Evolutionary conservation across 2,888 invertebrate species (phyloP), one percentile per base, ranked within the genome.

Genomic region (Tachina lurida): DNA sequence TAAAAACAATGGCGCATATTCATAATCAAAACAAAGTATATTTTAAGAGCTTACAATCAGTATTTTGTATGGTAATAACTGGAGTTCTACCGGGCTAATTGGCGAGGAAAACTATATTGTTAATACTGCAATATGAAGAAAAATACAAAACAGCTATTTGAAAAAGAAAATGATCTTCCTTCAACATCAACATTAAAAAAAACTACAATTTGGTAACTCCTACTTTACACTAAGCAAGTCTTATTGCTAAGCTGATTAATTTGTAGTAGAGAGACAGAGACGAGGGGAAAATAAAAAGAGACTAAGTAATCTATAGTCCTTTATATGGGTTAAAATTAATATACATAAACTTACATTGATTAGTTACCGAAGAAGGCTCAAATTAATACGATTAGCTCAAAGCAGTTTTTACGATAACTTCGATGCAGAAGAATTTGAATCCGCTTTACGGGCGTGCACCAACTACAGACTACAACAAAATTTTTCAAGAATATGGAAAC

Each of bases 41-140:
- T 22, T 22, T 22, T 22, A 22, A 22, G 22, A 22, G 22, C 22
- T 22, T 22, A 22, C 22, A 22, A 22, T 3, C 22, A 22, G 22
- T 22, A 22, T 22, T 22, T 22, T 22, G 22, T 22, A 22, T 22
- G 22, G 22, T 22, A 22, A 22, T 22, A 22, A 1, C n/a, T n/a
- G n/a, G 22, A 22, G 22, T 22, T 22, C 22, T 22, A 22, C 22
- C 31, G 68, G 3, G 52, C 68, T 1, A 52, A 68, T n/a, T 7
- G 52, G 10, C 52, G 68, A n/a, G 68, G 52, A 39, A 52, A 52
- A 15, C 22, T 67, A 0, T 67, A 67, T 67, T 10, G 17, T 2
- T 49, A 67, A 31, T 67, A 45, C 19, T 43, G 41, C 19, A 65
- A 65, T 13, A 67, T 45, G 0, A 67, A 67, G 13, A 47, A 47